Percentiles rank a stretch among this genome's conserved stretches.
These are phyloP conservation scores for Ephialtes manifestator DNA, from an alignment of 2,888 invertebrate species.

Conservation along the genomic window DNA sequence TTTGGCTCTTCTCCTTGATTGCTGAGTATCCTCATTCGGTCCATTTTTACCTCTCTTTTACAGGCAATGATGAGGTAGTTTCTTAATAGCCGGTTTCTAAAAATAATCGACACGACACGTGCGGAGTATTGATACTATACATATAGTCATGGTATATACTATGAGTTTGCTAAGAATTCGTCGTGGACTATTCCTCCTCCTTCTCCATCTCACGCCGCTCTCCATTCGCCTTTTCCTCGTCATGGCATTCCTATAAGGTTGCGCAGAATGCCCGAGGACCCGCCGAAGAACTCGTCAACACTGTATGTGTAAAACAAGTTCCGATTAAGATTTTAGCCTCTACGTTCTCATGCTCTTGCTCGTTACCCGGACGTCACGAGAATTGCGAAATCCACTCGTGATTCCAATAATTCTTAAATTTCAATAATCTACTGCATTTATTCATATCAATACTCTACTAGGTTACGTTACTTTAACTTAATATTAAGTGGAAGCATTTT, in stretches of 20 bases:
- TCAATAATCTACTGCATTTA: background rate
- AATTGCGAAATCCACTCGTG: background rate
- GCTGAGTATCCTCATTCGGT: background rate
- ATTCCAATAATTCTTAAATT: background rate
- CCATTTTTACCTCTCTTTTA: background rate
- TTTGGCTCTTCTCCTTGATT: background rate
- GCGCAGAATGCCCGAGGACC: background rate
- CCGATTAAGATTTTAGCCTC: conserved; percentile 11
- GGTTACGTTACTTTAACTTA: no score
- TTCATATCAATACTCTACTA: background rate
- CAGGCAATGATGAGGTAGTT: background rate
- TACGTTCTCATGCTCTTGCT: background rate
- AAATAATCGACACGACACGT: background rate
- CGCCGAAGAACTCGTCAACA: background rate
- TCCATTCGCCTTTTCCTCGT: background rate
- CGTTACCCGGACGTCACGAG: background rate
- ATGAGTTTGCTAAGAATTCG: background rate
- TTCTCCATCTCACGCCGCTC: background rate
- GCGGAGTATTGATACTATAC: background rate
- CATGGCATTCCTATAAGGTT: background rate
- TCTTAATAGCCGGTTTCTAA: conserved; percentile 1
- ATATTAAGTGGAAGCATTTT: no score
- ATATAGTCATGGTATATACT: background rate
- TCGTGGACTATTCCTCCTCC: background rate
- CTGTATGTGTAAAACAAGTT: background rate